These are phyloP conservation scores for Chrysomallon squamiferum DNA, from an alignment of 1,140 invertebrate genomes.

Conservation along the genomic window DNA sequence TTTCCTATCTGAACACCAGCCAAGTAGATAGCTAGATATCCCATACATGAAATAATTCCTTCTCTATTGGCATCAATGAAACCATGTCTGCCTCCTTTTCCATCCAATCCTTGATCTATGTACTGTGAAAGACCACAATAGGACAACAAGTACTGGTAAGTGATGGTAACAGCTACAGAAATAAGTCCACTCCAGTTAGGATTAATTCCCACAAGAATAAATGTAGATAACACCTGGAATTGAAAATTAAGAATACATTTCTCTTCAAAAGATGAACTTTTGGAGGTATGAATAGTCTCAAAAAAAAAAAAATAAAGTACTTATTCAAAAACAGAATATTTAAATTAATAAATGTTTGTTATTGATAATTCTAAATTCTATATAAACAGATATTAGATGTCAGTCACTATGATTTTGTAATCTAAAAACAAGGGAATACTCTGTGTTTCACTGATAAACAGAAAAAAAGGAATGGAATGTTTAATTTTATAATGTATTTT, in stretches of 20 bases:
- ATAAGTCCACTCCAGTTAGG: slow-evolving; percentile 30
- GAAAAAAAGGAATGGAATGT: too few relatives aligned
- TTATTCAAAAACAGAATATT: background rate
- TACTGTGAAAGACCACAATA: slow-evolving; percentile 71
- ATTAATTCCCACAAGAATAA: slow-evolving; percentile 65
- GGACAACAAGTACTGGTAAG: slow-evolving; percentile 77
- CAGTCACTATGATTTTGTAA: too few relatives aligned
- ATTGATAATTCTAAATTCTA: background rate
- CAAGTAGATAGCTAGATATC: slow-evolving; percentile 85
- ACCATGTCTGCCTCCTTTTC: slow-evolving; percentile 63
- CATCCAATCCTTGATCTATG: slow-evolving; percentile 71
- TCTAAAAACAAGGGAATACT: too few relatives aligned
- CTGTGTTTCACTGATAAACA: too few relatives aligned
- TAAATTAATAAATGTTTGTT: background rate
- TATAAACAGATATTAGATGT: too few relatives aligned
- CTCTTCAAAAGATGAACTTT: too few relatives aligned
- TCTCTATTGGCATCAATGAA: slow-evolving; percentile 87
- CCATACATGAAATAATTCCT: slow-evolving; percentile 82
- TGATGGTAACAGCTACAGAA: slow-evolving; percentile 66
- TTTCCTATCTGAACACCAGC: slow-evolving; percentile 74
- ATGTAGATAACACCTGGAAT: slow-evolving; percentile 69
- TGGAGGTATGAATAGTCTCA: background rate
- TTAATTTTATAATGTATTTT: too few relatives aligned
- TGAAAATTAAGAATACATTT: background rate
- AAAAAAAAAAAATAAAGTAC: background rate